Percentiles rank a stretch among this genome's conserved stretches.
phyloP scores from a whole-genome alignment of 2,113 vertebrate species.

The Brachypteracias leptosomus region DNA sequence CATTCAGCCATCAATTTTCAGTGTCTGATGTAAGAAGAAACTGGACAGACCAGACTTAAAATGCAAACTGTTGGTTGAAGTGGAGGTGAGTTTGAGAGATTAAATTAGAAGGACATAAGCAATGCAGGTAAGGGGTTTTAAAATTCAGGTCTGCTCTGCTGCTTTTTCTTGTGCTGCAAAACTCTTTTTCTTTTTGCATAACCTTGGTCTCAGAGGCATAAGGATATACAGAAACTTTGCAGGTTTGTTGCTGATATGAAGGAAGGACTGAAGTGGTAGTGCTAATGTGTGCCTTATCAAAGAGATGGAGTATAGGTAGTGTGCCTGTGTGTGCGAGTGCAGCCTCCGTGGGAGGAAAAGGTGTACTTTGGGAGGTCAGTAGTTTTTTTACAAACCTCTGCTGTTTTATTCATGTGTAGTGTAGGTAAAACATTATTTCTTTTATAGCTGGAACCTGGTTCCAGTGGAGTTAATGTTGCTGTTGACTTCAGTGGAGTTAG shows the following conservation, averaged over 20 bases:
- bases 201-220: background rate
- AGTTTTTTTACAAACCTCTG: background rate
- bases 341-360: accelerated
- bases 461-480: background rate
- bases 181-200: background rate
- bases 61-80: background rate
- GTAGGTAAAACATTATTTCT: accelerated
- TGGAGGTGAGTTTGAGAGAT: background rate
- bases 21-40: background rate
- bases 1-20: background rate
- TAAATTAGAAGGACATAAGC: background rate
- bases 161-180: background rate
- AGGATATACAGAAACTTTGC: background rate
- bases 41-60: background rate
- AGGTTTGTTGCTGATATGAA: background rate
- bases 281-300: background rate
- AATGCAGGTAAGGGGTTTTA: background rate
- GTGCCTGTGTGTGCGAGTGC: accelerated
- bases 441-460: background rate
- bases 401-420: background rate
- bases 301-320: accelerated
- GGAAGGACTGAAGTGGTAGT: background rate
- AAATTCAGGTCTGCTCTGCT: background rate
- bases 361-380: background rate
- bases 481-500: background rate